Evolutionary conservation across 2,113 vertebrate species (phyloP), one percentile per base, ranked within the genome.

Genomic region (Pleuronectes platessa): DNA sequence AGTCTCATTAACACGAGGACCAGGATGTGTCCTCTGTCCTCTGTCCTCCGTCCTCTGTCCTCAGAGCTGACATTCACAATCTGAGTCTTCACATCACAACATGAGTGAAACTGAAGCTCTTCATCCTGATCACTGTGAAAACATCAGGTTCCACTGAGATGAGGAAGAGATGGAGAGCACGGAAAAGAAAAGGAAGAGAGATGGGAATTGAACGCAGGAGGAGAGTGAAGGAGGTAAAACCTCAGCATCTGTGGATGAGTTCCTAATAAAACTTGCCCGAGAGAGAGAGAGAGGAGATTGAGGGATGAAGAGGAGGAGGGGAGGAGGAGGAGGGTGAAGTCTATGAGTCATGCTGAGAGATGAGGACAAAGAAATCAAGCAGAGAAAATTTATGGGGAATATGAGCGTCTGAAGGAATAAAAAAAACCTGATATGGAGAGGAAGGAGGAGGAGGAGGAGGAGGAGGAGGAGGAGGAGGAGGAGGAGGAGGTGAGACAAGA

Each of bases 311-410:
- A 21, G 51, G 51, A 21, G 51, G 51, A 53, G 55, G 61, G 7
- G 51, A 53, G 51, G 51, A 21, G 51, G 51, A 54, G 56, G 61
- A 45, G 45, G 6, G 76, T 74, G 73, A 55, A 73, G 61, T 75
- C 62, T 88, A 55, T 90, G 89, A 91, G 82, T 90, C 90, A 88
- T 70, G 31, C 84, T 63, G 77, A 76, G 64, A 79, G 75, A 82
- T 70, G 82, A 87, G 65, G 85, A 87, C 72, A 74, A 79, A 76
- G 68, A 83, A 85, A 61, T 83, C 69, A 86, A 71, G 84, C 86
- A 79, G 79, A 70, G 81, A 74, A 70, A 77, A 88, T 88, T 79
- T 85, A 86, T 85, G 86, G 72, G 77, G 68, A 83, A 81, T 75
- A 70, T 63, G 75, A 84, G 75, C 71, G 69, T 86, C 68, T 70